Percentiles rank a stretch among this genome's conserved stretches.
Conservation (phyloP, 2,113 vertebrate genomes). For the Etheostoma cragini region DNA sequence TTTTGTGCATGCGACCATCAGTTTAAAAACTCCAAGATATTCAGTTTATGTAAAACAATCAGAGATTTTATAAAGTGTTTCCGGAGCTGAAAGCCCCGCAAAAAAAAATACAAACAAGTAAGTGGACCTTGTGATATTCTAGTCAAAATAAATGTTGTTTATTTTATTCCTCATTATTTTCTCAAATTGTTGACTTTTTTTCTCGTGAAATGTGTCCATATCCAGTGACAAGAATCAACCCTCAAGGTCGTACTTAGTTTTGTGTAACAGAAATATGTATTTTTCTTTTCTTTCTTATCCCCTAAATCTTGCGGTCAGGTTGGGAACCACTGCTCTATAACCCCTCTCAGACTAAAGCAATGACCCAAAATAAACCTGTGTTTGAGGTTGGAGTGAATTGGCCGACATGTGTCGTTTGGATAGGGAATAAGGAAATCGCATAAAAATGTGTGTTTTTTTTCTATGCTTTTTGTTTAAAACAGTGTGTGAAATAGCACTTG, state of each 20-base stretch:
- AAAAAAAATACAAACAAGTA: neutral
- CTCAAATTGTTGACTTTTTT: neutral
- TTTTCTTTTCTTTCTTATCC: slow-evolving; percentile 13
- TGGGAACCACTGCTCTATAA: slow-evolving; percentile 13
- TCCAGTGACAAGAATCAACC: neutral
- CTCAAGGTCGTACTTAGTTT: neutral
- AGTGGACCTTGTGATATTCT: slow-evolving; percentile 3
- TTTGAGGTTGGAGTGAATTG: neutral
- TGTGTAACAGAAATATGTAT: neutral
- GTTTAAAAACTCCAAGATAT: neutral
- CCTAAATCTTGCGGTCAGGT: neutral
- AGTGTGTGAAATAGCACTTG: neutral
- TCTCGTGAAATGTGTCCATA: no score
- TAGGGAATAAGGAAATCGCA: neutral
- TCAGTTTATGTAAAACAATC: neutral
- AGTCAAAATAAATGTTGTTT: neutral
- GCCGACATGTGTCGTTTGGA: neutral
- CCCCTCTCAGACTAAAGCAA: neutral
- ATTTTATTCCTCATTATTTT: neutral
- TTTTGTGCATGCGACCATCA: neutral
- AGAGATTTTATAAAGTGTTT: neutral
- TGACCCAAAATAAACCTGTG: slow-evolving; percentile 16
- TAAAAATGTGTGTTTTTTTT: neutral
- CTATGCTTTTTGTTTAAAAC: neutral
- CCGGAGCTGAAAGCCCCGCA: neutral